Conservation (phyloP, 2,113 vertebrate species). For the Cebus imitator region DNA sequence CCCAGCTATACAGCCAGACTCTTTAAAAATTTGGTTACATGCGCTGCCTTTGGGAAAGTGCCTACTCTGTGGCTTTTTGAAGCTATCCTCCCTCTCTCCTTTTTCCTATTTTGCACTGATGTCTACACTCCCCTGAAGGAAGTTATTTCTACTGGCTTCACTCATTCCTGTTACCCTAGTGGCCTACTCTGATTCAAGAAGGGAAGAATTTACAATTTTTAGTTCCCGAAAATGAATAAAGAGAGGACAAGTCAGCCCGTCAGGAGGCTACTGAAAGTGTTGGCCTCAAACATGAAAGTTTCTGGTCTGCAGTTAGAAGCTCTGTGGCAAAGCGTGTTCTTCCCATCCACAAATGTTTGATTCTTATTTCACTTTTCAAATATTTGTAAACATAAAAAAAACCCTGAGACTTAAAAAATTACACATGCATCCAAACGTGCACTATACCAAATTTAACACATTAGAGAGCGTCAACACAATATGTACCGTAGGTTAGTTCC, state of each 20-base stretch:
- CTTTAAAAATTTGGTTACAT: conserved; percentile 38
- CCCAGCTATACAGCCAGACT: neutral
- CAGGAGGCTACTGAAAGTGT: neutral
- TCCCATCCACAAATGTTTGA: neutral
- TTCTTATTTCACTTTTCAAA: neutral
- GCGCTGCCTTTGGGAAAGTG: neutral
- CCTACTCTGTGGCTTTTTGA: neutral
- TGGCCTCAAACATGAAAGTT: neutral
- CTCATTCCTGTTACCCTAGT: neutral
- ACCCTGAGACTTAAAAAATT: neutral
- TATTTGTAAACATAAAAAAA: neutral
- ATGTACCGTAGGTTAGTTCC: neutral
- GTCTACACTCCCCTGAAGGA: neutral
- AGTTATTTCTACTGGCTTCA: neutral
- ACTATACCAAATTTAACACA: neutral
- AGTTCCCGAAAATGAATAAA: neutral
- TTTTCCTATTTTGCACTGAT: neutral
- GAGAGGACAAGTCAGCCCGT: neutral
- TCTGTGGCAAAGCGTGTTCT: neutral
- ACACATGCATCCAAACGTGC: neutral
- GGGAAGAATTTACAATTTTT: neutral
- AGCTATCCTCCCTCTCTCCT: neutral
- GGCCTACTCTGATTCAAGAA: neutral
- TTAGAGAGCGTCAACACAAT: rapidly evolving
- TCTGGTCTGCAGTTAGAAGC: neutral